Conservation (phyloP, 2,888 invertebrate species). For the Perizoma flavofasciatum region DNA sequence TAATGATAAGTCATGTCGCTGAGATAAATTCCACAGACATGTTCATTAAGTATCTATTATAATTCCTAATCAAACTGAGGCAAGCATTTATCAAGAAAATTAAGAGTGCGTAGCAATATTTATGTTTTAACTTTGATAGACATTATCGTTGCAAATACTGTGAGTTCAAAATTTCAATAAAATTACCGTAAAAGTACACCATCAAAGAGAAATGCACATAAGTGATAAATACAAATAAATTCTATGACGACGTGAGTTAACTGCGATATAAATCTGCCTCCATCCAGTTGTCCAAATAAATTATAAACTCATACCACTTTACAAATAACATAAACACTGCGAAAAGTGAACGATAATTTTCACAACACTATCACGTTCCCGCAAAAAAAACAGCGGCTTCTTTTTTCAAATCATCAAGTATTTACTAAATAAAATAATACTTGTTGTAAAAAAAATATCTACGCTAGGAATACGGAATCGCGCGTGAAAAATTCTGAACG, state of each 20-base stretch:
- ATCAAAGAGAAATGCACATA: slow-evolving; percentile 19
- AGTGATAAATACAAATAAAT: slow-evolving; percentile 21
- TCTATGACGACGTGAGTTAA: slow-evolving; percentile 7
- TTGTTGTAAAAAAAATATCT: slow-evolving; percentile 32
- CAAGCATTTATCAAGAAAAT: slow-evolving; percentile 12
- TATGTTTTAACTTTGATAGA: slow-evolving; percentile 7
- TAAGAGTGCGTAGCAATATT: slow-evolving; percentile 18
- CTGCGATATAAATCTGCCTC: too few relatives aligned
- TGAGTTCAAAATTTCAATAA: slow-evolving; percentile 28
- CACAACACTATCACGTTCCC: slow-evolving; percentile 51
- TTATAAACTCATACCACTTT: slow-evolving; percentile 55
- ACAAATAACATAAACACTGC: slow-evolving; percentile 34
- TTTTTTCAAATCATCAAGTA: slow-evolving; percentile 28
- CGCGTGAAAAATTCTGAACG: slow-evolving; percentile 51
- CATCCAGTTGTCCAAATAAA: too few relatives aligned
- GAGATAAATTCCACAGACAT: slow-evolving; percentile 31
- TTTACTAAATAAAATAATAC: slow-evolving; percentile 24
- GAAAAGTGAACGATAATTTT: slow-evolving; percentile 38
- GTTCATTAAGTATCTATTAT: slow-evolving; percentile 21
- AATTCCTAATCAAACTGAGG: slow-evolving; percentile 10
- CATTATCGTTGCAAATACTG: slow-evolving; percentile 2
- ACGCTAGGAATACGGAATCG: slow-evolving; percentile 30
- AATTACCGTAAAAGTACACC: slow-evolving; percentile 24
- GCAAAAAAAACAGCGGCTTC: slow-evolving; percentile 31
- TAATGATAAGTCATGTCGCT: slow-evolving; percentile 37